Conservation (phyloP, 2,797 vertebrate genomes). For the Sebastolobus altivelis region DNA sequence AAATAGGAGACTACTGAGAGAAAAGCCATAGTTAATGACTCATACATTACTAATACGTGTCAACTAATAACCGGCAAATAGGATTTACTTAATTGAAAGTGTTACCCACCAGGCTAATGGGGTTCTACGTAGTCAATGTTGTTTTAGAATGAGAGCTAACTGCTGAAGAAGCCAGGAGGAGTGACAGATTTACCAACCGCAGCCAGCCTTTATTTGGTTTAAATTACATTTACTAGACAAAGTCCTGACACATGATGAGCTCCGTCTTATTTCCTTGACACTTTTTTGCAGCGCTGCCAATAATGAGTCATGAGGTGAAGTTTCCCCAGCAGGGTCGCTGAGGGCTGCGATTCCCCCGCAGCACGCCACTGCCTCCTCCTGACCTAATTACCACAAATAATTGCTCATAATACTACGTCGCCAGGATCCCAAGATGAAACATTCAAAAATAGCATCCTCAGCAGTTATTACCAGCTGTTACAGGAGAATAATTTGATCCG, state of each 20-base stretch:
- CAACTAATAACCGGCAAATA: conserved; percentile 48
- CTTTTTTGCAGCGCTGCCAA: conserved; percentile 23
- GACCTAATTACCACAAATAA: conserved; percentile 72
- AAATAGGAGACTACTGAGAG: background rate
- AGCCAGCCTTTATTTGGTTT: conserved; percentile 36
- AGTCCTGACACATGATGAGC: conserved; percentile 38
- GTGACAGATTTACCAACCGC: conserved; percentile 20
- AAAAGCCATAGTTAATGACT: conserved; percentile 40
- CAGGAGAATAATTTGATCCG: background rate
- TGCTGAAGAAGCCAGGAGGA: background rate
- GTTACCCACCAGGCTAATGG: conserved; percentile 11
- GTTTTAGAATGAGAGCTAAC: conserved; percentile 11
- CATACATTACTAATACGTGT: conserved; percentile 31
- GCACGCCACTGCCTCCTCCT: conserved; percentile 52
- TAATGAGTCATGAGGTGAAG: conserved; percentile 44
- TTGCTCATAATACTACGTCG: conserved; percentile 45
- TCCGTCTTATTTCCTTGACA: conserved; percentile 10
- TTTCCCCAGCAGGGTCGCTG: conserved; percentile 51
- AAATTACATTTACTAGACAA: conserved; percentile 28
- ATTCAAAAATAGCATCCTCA: conserved; percentile 49
- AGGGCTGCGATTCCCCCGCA: conserved; percentile 58
- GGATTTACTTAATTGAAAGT: conserved; percentile 55
- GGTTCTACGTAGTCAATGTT: background rate
- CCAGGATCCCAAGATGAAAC: conserved; percentile 28
- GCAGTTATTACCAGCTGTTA: conserved; percentile 58